Percentiles rank a stretch among this genome's conserved stretches.
phyloP scores from a whole-genome alignment of 2,888 invertebrate genomes.

The Cyrtodaria siliqua region DNA sequence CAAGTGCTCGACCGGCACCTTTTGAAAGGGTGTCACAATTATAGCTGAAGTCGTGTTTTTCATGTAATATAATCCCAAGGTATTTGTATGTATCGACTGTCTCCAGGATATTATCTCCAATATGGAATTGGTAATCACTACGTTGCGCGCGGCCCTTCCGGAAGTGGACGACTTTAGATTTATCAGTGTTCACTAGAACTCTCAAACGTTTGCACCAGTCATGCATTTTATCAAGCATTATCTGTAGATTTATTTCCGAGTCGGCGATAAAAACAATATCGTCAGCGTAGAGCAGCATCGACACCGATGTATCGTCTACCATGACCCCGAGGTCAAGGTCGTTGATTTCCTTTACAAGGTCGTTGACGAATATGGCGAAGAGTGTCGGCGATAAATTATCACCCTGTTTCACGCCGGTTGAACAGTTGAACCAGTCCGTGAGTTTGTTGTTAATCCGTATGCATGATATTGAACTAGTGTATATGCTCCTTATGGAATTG shows the following conservation, averaged over 20 bases:
- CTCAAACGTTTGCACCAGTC: conserved; percentile 21
- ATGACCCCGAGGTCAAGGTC: conserved; percentile 23
- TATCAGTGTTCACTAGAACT: conserved; percentile 14
- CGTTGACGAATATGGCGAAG: conserved; percentile 25
- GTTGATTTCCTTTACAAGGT: conserved; percentile 19
- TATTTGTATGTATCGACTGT: conserved; percentile 22
- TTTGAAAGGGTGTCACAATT: conserved; percentile 17
- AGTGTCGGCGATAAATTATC: conserved; percentile 28
- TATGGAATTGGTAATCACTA: neutral
- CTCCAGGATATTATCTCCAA: conserved; percentile 27
- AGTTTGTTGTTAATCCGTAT: conserved; percentile 1
- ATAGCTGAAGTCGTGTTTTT: conserved; percentile 1
- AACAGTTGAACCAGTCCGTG: conserved; percentile 13
- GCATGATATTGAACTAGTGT: conserved; percentile 7
- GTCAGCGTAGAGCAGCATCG: conserved; percentile 26
- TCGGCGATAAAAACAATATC: conserved; percentile 21
- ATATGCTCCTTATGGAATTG: conserved; percentile 21
- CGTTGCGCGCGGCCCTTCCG: neutral
- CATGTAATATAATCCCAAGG: conserved; percentile 26
- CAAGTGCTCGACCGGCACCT: conserved; percentile 34
- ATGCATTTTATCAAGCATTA: conserved; percentile 7
- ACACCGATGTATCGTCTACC: conserved; percentile 14
- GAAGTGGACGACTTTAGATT: conserved; percentile 20
- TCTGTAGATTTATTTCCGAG: conserved; percentile 19
- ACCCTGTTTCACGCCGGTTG: conserved; percentile 18